These are phyloP conservation scores for Drosophila macrospina DNA, from an alignment of 2,888 invertebrate species.

Conservation along the genomic window DNA sequence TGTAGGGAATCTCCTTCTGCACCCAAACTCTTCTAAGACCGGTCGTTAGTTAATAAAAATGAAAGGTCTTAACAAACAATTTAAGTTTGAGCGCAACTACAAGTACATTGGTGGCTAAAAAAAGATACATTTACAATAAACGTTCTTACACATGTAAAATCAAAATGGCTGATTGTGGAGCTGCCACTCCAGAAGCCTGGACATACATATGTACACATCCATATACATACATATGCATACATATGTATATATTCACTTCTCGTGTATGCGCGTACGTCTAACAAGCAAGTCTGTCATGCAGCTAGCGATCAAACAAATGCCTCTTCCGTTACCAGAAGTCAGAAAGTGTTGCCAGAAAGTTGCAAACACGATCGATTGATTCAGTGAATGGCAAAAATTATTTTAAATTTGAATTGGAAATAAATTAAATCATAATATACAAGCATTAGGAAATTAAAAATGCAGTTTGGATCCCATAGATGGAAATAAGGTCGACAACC, in stretches of 20 bases:
- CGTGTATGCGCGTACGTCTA: background rate
- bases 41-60: background rate
- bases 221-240: background rate
- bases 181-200: conserved; percentile 15
- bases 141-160: conserved; percentile 1
- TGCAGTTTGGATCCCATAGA: conserved; percentile 12
- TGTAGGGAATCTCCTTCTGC: conserved; percentile 16
- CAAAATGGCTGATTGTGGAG: conserved; percentile 30
- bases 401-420: background rate
- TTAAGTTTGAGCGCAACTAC: conserved; percentile 9
- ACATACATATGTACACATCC: conserved; percentile 6
- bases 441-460: conserved; percentile 3
- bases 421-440: background rate
- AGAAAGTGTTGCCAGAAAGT: conserved; percentile 55
- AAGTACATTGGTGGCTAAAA: background rate
- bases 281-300: conserved; percentile 27
- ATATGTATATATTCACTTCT: background rate
- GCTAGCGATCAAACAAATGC: conserved; percentile 26
- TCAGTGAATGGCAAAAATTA: conserved; percentile 41
- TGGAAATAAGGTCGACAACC: conserved; percentile 70
- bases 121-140: conserved; percentile 2
- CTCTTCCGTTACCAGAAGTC: conserved; percentile 9
- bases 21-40: background rate
- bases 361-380: conserved; percentile 9
- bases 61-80: background rate